phyloP scores from a whole-genome alignment of 2,113 vertebrate genomes.

The Chaetodon trifascialis region DNA sequence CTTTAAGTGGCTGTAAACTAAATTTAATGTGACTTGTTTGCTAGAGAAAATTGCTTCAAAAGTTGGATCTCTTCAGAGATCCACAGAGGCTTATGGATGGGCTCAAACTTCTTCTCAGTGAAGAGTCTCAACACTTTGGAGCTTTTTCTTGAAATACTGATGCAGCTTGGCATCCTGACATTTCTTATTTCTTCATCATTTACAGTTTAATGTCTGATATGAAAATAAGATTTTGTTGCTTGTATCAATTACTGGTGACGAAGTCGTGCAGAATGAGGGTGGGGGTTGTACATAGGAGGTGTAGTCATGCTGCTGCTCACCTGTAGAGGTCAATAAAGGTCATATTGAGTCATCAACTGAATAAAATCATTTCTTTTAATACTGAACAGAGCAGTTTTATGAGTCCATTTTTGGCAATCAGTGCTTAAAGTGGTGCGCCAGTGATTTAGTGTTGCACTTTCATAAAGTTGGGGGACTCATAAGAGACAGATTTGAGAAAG shows the following conservation, averaged over 20 bases:
- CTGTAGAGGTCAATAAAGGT: background rate
- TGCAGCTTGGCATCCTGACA: background rate
- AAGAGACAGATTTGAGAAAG: background rate
- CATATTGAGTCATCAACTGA: background rate
- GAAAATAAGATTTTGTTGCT: background rate
- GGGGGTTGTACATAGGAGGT: background rate
- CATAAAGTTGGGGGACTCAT: background rate
- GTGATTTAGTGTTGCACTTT: too few species aligned
- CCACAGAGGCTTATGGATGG: background rate
- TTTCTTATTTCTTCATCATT: background rate
- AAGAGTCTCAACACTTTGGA: background rate
- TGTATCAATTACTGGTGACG: background rate
- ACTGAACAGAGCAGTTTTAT: background rate
- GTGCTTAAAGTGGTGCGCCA: background rate
- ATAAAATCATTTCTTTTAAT: background rate
- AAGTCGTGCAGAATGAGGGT: background rate
- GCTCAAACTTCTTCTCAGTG: background rate
- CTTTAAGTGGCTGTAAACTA: slow-evolving; percentile 23
- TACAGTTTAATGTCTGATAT: background rate
- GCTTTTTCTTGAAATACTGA: background rate
- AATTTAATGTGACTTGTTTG: slow-evolving; percentile 24
- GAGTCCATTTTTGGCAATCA: background rate
- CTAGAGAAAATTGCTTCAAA: slow-evolving; percentile 17
- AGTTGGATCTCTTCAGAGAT: slow-evolving; percentile 17
- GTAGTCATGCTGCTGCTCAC: background rate